Evolutionary conservation across 2,797 vertebrate genomes (phyloP), one percentile per base, ranked within the genome.

Genomic region (Taenioides sp.): DNA sequence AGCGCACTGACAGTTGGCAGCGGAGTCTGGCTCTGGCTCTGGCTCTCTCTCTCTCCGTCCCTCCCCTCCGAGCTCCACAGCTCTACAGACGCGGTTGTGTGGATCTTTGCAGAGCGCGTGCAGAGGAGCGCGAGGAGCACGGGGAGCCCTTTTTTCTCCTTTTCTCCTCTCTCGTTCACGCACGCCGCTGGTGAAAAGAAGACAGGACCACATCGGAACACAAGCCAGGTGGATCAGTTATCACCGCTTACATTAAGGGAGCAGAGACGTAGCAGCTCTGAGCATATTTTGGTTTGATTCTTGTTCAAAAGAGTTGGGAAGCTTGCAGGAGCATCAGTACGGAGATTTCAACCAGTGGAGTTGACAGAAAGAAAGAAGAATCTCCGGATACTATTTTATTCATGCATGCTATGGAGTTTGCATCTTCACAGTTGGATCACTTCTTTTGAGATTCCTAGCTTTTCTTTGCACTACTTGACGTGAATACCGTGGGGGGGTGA

Each of bases 181-280:
- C 74, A 86, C 84, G 70, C 66, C 77, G 74, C 84, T 86, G 89
- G 87, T 92, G 90, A 88, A 83, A 84, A 73, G 89, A 87, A 83
- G 85, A 73, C 37, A 1, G 70, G 73, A 86, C 84, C 70, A 73
- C 73, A 16, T 49, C 22, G 87, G 81, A 80, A 91, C 84, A 63
- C 75, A 16, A 78, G 83, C 83, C 79, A 88, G 84, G 88, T 88
- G 86, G 63, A 65, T 7, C 43, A 12, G 11, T 22, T 47, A 47
- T 47, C 43, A 47, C 14, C 43, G 43, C 43, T 16, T 37, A 50
- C 55, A 40, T 72, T 85, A 84, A 81, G 89, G 87, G 81, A 89
- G 73, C 83, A 72, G 81, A 88, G 81, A 80, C 78, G 34, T 3
- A 83, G 83, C 40, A 69, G 85, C 87, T 81, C 86, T 73, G 81